Base-by-base conservation (phyloP, 92 coral and sea anemone species). In the Parazoanthus swiftii region DNA sequence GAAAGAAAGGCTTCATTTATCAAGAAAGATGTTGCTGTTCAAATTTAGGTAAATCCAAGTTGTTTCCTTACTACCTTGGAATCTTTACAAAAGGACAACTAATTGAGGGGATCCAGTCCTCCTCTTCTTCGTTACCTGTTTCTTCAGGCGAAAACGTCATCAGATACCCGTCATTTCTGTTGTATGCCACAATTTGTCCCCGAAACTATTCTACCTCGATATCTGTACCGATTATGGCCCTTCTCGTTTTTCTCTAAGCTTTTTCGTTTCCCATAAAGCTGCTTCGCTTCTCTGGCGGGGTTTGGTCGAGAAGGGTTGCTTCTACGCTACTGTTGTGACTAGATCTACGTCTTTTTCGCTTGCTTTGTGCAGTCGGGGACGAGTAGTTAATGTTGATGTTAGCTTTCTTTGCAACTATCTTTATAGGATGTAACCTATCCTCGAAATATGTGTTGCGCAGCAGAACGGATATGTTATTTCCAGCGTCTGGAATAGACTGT, bases 401-500 rank as follows among this genome's bases (percentile, higher is more conserved):
- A 36, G 54, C 66, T 74, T 81, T 79, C 59, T 3, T 67, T 48
- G 91, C 91, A 35, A 83, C 93, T 3, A 88, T 88, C 54, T 82
- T 91, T 72, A 72, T 29, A 29, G 90, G 88, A 54, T 81, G 92
- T 15, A 91, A 39, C 29, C 92, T 85, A 70, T 91, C 90, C 75
- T 92, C 92, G 21, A 89, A 75, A 63, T 92, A 92, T 33, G 88
- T 89, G 66, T 92, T 91, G 42, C 76, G 74, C 3, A 93, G 90
- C 14, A 93, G 89, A 6, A 86, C 89, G 13, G 85, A 77, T 42
- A 92, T 39, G 21, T 90, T 92, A 35, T 75, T 90, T 42, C 93
- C 8, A 2, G 91, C 76, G 2, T 87, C 92, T 77, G 68, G 72
- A 50, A 93, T 65, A 43, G 92, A 74, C 82, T 93, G 86, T 25